These are phyloP conservation scores for Drosophila nigritarsus DNA, from an alignment of 2,888 invertebrate genomes.

Conservation along the genomic window DNA sequence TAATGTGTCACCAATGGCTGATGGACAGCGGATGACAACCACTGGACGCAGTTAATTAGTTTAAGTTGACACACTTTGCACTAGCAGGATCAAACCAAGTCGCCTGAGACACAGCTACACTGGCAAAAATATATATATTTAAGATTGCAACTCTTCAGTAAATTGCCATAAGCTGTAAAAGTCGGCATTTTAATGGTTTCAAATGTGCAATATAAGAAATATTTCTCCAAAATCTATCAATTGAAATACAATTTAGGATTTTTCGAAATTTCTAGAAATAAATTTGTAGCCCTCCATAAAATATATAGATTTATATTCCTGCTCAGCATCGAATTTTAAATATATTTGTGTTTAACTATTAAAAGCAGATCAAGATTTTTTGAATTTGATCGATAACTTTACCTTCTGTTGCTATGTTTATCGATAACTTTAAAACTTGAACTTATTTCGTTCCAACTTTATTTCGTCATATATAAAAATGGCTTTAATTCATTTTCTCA, in stretches of 20 bases:
- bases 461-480: no score
- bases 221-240: not conserved
- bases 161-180: not conserved
- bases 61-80: not conserved
- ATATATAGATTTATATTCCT: not conserved
- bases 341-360: no score
- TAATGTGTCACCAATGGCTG: slow-evolving; percentile 50
- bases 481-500: not conserved
- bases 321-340: not conserved
- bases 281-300: not conserved
- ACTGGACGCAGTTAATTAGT: slow-evolving; percentile 1
- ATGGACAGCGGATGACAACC: not conserved
- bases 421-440: no score
- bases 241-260: not conserved
- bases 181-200: not conserved
- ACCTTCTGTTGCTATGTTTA: not conserved
- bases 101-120: not conserved
- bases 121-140: not conserved
- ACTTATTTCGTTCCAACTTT: no score
- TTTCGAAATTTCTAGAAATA: not conserved
- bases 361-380: not conserved
- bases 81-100: not conserved
- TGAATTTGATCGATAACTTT: not conserved
- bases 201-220: not conserved
- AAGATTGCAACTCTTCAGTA: not conserved